These are phyloP conservation scores for Sphenopsis melanotis DNA, from an alignment of 2,797 vertebrate genomes.

Conservation along the genomic window DNA sequence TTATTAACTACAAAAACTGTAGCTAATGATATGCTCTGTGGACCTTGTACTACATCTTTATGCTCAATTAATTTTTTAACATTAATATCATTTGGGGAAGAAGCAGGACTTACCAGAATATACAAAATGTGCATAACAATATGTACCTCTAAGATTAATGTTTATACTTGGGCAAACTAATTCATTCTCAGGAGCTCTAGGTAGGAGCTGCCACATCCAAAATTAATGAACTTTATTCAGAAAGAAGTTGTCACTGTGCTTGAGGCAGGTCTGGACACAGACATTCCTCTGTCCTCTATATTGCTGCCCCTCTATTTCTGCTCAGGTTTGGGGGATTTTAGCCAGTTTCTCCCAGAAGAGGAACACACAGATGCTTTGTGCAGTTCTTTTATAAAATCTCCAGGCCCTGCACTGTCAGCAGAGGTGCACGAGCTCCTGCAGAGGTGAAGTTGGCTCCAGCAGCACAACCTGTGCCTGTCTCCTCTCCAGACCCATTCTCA, in stretches of 20 bases:
- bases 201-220: not conserved
- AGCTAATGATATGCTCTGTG: not conserved
- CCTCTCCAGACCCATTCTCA: too few relatives aligned
- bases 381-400: not conserved
- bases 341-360: not conserved
- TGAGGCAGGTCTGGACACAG: not conserved
- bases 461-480: not conserved
- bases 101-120: not conserved
- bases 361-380: not conserved
- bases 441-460: not conserved
- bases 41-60: not conserved
- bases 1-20: not conserved
- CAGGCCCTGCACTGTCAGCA: not conserved
- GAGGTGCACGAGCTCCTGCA: not conserved
- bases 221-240: not conserved
- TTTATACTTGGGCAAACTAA: not conserved
- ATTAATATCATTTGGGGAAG: not conserved
- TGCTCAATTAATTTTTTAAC: slow-evolving; percentile 3
- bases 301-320: not conserved
- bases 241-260: not conserved
- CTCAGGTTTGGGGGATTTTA: not conserved
- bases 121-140: not conserved
- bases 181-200: not conserved
- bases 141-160: not conserved
- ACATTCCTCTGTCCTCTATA: not conserved